Percentiles rank a stretch among this genome's conserved stretches.
These are phyloP conservation scores for Lithophane ornitopus DNA, from an alignment of 2,888 invertebrate genomes.

Conservation along the genomic window DNA sequence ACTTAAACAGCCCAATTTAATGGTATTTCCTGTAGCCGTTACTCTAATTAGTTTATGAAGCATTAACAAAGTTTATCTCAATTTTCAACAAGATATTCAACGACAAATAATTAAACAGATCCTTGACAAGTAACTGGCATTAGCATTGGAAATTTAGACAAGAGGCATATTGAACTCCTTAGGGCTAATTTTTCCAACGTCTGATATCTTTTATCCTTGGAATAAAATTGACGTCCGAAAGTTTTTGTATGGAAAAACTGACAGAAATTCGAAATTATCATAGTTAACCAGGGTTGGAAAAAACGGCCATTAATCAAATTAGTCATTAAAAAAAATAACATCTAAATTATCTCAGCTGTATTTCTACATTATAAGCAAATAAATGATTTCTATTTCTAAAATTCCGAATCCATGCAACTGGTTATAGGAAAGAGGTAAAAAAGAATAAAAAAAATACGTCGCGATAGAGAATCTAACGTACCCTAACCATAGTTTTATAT, in stretches of 20 bases:
- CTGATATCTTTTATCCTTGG: no score
- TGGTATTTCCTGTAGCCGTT: conserved; percentile 3
- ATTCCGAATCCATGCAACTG: background rate
- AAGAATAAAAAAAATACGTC: no score
- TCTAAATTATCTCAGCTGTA: no score
- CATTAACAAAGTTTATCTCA: conserved; percentile 57
- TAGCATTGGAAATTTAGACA: background rate
- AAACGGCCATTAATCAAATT: background rate
- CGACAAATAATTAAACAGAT: conserved; percentile 52
- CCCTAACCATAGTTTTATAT: no score
- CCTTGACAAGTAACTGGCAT: conserved; percentile 12
- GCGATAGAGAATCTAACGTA: background rate
- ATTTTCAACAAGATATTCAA: conserved; percentile 49
- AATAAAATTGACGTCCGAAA: no score
- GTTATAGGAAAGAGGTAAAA: background rate
- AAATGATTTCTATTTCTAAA: no score
- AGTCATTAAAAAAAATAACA: background rate
- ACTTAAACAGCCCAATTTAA: background rate
- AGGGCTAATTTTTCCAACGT: no score
- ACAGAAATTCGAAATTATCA: no score
- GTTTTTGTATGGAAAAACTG: no score
- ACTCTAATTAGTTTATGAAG: conserved; percentile 32
- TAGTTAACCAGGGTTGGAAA: no score
- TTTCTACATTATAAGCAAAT: no score
- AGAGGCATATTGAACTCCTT: background rate